Evolutionary conservation across 2,888 invertebrate genomes (phyloP).

Genomic region (Ctenicera cuprea): DNA sequence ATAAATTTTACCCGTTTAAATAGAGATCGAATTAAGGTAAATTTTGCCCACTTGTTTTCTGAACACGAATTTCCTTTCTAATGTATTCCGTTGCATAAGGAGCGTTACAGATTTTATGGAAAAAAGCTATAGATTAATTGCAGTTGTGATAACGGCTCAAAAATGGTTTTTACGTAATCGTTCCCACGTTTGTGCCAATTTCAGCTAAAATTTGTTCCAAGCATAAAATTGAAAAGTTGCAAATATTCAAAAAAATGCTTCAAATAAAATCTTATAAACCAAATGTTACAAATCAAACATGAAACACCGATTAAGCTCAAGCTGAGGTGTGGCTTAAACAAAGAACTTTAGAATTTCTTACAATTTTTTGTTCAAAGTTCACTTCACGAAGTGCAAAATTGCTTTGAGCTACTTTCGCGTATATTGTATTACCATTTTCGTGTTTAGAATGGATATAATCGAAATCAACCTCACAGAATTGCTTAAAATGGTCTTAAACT

Average conservation of each 20-base stretch:
- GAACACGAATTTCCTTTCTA: slow-evolving; percentile 24
- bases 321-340: slow-evolving; percentile 14
- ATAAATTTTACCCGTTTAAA: slow-evolving; percentile 18
- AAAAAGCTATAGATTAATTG: not conserved
- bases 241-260: no score
- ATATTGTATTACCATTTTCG: slow-evolving; percentile 13
- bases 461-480: not conserved
- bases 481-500: not conserved
- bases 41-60: slow-evolving; percentile 14
- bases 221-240: no score
- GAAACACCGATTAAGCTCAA: not conserved
- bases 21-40: not conserved
- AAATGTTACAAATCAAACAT: not conserved
- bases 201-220: no score
- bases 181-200: no score
- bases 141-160: not conserved
- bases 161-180: not conserved
- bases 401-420: slow-evolving; percentile 23
- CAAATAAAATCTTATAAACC: not conserved
- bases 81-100: slow-evolving; percentile 7
- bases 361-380: slow-evolving; percentile 18
- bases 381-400: slow-evolving; percentile 10
- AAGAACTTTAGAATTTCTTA: slow-evolving; percentile 10
- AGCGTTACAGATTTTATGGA: not conserved
- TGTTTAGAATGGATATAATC: slow-evolving; percentile 10